phyloP scores from a whole-genome alignment of 2,113 vertebrate genomes.

The Solea senegalensis region DNA sequence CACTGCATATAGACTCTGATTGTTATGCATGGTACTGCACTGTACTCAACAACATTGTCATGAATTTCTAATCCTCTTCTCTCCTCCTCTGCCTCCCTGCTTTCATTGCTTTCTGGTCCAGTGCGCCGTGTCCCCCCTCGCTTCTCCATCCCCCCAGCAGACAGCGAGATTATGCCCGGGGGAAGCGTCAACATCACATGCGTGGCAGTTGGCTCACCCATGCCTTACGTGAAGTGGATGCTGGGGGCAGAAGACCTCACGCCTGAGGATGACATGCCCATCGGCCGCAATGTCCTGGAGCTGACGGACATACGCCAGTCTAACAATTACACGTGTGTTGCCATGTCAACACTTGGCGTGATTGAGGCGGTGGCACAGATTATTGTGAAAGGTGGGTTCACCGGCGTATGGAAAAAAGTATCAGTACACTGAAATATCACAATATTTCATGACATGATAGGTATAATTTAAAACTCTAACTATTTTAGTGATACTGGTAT shows the following conservation, averaged over 20 bases:
- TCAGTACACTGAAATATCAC: not conserved
- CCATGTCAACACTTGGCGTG: conserved; percentile 98
- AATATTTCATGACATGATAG: too few relatives aligned
- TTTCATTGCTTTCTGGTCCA: conserved; percentile 76
- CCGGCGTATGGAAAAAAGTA: not conserved
- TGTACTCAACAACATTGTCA: not conserved
- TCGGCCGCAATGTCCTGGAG: conserved; percentile 96
- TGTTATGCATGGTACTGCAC: conserved; percentile 1
- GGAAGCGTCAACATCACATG: conserved; percentile 98
- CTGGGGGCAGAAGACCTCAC: conserved; percentile 97
- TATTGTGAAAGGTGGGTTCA: conserved; percentile 91
- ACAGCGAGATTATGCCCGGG: conserved; percentile 99
- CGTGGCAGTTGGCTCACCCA: conserved; percentile 96
- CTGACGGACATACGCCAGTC: conserved; percentile 97
- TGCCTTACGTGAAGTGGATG: conserved; percentile 99
- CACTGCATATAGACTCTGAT: not conserved
- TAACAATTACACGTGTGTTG: conserved; percentile 98
- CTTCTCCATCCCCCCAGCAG: conserved; percentile 97
- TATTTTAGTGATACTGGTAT: too few relatives aligned
- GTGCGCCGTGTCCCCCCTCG: conserved; percentile 96
- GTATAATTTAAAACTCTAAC: too few relatives aligned
- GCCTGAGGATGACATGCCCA: conserved; percentile 99
- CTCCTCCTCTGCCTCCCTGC: conserved; percentile 41
- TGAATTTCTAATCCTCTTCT: conserved; percentile 24
- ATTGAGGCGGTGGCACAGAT: conserved; percentile 98